phyloP scores from a whole-genome alignment of 1,140 invertebrate genomes.

The Riptortus pedestris region DNA sequence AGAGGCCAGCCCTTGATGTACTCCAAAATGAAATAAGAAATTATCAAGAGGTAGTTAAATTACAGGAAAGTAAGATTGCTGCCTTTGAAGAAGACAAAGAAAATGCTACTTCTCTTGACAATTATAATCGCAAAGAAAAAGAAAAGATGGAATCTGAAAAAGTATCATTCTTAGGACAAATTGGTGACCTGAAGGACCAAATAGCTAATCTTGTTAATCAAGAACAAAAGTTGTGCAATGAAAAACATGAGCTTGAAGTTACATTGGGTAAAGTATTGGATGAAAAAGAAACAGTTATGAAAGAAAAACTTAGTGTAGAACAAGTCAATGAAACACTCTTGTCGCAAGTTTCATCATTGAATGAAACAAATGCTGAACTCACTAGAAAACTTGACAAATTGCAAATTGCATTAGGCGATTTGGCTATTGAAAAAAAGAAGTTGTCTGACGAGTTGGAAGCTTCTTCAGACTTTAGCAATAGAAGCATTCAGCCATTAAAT shows the following conservation, averaged over 20 bases:
- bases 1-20: too few species aligned
- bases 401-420: too few species aligned
- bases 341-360: background rate
- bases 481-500: too few species aligned
- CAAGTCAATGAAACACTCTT: background rate
- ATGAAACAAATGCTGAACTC: background rate
- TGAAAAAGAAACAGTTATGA: slow-evolving; percentile 12
- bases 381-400: too few species aligned
- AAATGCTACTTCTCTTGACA: background rate
- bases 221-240: too few species aligned
- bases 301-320: slow-evolving; percentile 6
- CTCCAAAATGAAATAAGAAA: slow-evolving; percentile 3
- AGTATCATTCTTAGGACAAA: too few species aligned
- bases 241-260: too few species aligned
- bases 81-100: background rate
- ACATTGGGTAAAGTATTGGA: slow-evolving; percentile 1
- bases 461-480: too few species aligned
- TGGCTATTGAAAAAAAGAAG: too few species aligned
- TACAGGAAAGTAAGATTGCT: background rate
- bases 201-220: too few species aligned
- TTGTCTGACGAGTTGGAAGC: too few species aligned
- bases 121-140: slow-evolving; percentile 1
- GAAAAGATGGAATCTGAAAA: background rate
- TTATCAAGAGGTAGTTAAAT: background rate
- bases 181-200: too few species aligned